Evolutionary conservation across 1,140 invertebrate species (phyloP).

Genomic region (Brachystomella parvula): DNA sequence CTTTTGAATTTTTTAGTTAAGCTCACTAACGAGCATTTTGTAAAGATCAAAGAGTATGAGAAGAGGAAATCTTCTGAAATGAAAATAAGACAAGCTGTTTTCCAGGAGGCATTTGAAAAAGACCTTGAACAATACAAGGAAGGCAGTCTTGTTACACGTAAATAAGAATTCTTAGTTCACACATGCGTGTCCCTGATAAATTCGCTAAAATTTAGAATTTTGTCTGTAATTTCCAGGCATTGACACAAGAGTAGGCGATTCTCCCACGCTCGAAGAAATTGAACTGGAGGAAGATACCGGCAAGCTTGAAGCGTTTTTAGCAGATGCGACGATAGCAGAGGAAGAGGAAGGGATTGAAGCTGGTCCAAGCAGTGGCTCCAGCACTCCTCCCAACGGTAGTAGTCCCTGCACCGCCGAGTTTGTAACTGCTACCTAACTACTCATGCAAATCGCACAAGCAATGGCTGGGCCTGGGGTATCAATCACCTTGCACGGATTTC

Average conservation of each 20-base stretch:
- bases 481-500: too few species aligned
- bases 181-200: background rate
- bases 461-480: background rate
- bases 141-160: constrained; percentile 7
- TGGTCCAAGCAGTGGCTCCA: too few species aligned
- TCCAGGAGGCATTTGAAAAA: constrained; percentile 59
- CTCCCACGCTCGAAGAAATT: constrained; percentile 34
- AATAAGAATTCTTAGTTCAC: background rate
- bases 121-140: constrained; percentile 56
- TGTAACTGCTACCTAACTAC: too few species aligned
- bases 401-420: too few species aligned
- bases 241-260: constrained; percentile 3
- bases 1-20: constrained; percentile 46
- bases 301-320: constrained; percentile 30
- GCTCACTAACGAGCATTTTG: constrained; percentile 51
- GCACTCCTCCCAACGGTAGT: too few species aligned
- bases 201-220: constrained; percentile 10
- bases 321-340: constrained; percentile 16
- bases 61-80: constrained; percentile 49
- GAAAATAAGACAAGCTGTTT: constrained; percentile 57
- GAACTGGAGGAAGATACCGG: constrained; percentile 32
- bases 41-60: constrained; percentile 51
- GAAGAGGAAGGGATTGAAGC: too few species aligned
- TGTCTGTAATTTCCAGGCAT: background rate
- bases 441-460: too few species aligned